Evolutionary conservation across 2,113 vertebrate species (phyloP).

Genomic region (Isichthys henryi): DNA sequence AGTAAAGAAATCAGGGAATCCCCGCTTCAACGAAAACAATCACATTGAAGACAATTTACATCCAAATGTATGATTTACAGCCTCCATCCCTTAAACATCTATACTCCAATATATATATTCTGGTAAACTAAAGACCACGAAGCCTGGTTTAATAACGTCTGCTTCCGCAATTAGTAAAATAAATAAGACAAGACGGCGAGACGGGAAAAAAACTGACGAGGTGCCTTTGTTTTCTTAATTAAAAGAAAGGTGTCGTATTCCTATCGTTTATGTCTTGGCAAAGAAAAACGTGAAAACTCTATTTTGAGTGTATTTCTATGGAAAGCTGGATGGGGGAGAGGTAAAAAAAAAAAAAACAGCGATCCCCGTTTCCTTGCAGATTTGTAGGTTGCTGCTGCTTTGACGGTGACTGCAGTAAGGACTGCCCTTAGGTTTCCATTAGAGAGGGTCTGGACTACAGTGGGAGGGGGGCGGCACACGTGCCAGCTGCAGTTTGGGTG

Average conservation of each 20-base stretch:
- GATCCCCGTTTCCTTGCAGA: not conserved
- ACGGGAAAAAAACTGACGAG: not conserved
- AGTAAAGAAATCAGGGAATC: not conserved
- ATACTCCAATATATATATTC: not conserved
- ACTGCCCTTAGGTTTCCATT: constrained; percentile 14
- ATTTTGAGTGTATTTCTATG: not conserved
- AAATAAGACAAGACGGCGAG: not conserved
- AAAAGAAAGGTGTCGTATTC: not conserved
- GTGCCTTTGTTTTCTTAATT: not conserved
- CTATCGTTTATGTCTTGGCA: not conserved
- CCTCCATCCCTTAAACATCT: not conserved
- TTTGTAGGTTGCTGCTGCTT: not conserved
- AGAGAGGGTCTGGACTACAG: not conserved
- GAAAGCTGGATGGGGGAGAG: constrained; percentile 13
- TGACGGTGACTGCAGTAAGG: constrained; percentile 20
- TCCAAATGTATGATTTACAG: not conserved
- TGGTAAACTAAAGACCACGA: not conserved
- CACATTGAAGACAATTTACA: not conserved
- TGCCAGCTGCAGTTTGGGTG: not conserved
- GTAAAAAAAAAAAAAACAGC: no score
- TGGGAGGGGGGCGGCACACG: not conserved
- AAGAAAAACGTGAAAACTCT: not conserved
- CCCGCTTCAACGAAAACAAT: not conserved
- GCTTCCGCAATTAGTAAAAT: not conserved
- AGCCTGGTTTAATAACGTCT: not conserved